Base-by-base conservation (phyloP, 2,888 invertebrate species). In the Odontocerum albicorne region DNA sequence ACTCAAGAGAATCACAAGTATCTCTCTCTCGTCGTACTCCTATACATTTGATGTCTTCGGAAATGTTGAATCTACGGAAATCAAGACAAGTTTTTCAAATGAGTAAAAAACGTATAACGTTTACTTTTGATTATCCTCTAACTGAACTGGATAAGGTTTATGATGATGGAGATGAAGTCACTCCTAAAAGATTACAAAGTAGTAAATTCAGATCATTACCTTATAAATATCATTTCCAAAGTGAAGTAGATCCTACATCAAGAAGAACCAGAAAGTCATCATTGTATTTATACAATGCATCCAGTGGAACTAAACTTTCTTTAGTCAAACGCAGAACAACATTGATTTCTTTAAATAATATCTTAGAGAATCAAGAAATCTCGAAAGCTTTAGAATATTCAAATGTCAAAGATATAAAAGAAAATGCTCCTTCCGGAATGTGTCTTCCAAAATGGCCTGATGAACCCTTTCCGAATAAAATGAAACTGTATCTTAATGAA, bases 401-500 rank as follows among this genome's bases (percentile, higher is more conserved):
- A 12, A 10, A 31, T 16, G 15, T 20, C 4, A 16, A 21, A 22
- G 38, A 22, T 33, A n/a, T 38, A 39, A 13, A 46, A 7, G 27
- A 16, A 6, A 16, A 22, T n/a, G 38, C 42, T 7, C 49, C 43
- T 10, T 54, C 43, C 19, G 54, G 27, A 31, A n/a, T 39, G 10
- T 44, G 27, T 35, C 17, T 58, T 6, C 49, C 51, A n/a, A 22
- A 16, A 27, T 49, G 22, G 31, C 10, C 15, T 50, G n/a, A 17
- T 21, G 49, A 58, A 50, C 54, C 68, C 8, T 75, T 79, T 60
- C 84, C 84, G 10, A 71, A 80, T 2, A 80, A 80, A 64, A 79
- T 87, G 20, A 80, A 79, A 61, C 70, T 90, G 3, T 71, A 74
- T n/a, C 70, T 90, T 1, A 80, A 74, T 53, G 89, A 89, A 72